Evolutionary conservation across 2,797 vertebrate species (phyloP), one percentile per base, ranked within the genome.

Genomic region (Pangasius macronema): DNA sequence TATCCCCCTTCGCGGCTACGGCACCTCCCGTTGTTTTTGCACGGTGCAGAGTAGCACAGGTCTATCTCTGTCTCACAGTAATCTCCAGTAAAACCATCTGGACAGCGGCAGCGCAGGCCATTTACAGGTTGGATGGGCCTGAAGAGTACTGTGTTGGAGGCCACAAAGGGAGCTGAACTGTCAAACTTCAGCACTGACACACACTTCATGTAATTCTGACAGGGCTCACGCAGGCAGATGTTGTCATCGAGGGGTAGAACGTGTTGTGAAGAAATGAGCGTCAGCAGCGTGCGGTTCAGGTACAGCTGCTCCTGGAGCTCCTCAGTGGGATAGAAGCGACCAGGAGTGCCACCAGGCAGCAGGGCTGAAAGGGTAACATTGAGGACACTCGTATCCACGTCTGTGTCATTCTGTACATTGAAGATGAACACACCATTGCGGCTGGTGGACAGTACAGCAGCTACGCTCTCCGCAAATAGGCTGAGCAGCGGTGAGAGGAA

Each of bases 151-250:
- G 96, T 96, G 91, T 95, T 92, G 55, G 97, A 97, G 77, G 95
- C 95, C 91, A 97, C 93, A 87, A 97, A 97, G 0, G 96, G 97
- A 0, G 97, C 97, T 0, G 96, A 97, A 92, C 96, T 96, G 94
- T 97, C 96, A 0, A 97, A 97, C 85, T 93, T 93, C 24, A 97
- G 94, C 39, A 97, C 97, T 0, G 97, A 97, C n/a, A 97, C 96
- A 0, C 97, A 97, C 88, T 97, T 97, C 97, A 97, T 97, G 95
- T 97, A 97, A 94, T 97, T 97, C 93, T 97, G 96, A 1, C 97
- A 97, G 20, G 97, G 97, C 92, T 97, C 97, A 0, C 97, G 95
- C 90, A 97, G 89, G 91, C 97, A 97, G 91, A 97, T 96, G 92
- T 97, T 97, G 93, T 97, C 97, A 0, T 97, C 97, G 0, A 97